A percentile compares a stretch with the other conserved stretches of the same genome.
Evolutionary conservation across 1,140 invertebrate species (phyloP).

Genomic region (Augochlora pura): DNA sequence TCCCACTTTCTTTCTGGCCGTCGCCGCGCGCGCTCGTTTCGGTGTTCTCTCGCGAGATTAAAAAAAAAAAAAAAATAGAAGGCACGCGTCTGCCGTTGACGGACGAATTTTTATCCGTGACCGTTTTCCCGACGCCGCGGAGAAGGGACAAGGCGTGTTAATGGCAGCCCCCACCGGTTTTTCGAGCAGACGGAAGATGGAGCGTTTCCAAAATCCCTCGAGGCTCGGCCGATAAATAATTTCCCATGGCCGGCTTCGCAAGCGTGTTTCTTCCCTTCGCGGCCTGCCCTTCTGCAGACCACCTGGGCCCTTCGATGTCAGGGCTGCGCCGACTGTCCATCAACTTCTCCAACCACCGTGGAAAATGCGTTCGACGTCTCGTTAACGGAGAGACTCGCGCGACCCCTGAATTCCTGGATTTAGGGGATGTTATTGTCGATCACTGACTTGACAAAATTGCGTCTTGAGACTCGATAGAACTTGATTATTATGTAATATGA

Average conservation of each 20-base stretch:
- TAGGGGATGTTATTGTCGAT: too few relatives aligned
- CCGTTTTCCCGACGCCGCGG: neutral
- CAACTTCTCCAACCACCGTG: neutral
- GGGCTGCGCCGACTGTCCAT: constrained; percentile 31
- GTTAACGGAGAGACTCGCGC: constrained; percentile 12
- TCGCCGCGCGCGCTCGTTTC: neutral
- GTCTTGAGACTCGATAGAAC: too few relatives aligned
- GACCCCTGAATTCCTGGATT: too few relatives aligned
- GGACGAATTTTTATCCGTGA: constrained; percentile 43
- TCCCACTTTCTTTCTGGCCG: neutral
- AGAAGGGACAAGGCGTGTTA: constrained; percentile 32
- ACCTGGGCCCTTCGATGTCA: constrained; percentile 54
- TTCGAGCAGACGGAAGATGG: constrained; percentile 40
- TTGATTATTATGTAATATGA: too few relatives aligned
- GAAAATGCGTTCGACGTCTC: neutral
- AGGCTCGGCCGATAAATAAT: constrained; percentile 61
- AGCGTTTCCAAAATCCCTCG: constrained; percentile 56
- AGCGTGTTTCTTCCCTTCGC: constrained; percentile 5
- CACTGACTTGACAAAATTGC: too few relatives aligned
- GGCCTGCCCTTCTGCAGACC: constrained; percentile 7
- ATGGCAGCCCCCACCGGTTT: constrained; percentile 48
- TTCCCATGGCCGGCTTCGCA: constrained; percentile 30
- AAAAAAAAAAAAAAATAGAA: constrained; percentile 27
- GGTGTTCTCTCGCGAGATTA: constrained; percentile 51
- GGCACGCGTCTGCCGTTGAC: constrained; percentile 35